Percentiles rank a stretch among this genome's conserved stretches.
Evolutionary conservation across 2,797 vertebrate species (phyloP).

Genomic region (Microhierax caerulescens): DNA sequence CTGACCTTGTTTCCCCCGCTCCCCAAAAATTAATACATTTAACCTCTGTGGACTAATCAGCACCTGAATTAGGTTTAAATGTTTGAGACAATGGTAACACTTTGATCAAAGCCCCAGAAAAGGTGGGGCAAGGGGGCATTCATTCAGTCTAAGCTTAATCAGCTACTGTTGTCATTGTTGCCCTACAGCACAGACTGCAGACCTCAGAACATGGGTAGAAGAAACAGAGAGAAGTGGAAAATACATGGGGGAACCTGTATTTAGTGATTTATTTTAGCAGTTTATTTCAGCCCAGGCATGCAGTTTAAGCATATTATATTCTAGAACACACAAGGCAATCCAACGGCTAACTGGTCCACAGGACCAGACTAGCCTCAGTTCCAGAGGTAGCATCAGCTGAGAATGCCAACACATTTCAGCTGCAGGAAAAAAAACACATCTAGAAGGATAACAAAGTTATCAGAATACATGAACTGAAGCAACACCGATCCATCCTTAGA

Average conservation of each 20-base stretch:
- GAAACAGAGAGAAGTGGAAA: not conserved
- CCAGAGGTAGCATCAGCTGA: not conserved
- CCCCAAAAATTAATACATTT: not conserved
- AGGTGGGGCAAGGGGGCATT: not conserved
- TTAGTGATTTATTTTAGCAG: not conserved
- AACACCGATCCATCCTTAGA: not conserved
- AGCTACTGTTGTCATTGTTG: not conserved
- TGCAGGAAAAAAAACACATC: not conserved
- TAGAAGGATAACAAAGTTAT: not conserved
- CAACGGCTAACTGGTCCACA: not conserved
- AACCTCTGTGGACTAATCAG: not conserved
- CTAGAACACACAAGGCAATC: not conserved
- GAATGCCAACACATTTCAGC: not conserved
- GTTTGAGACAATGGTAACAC: not conserved
- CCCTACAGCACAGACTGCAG: not conserved
- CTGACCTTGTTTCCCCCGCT: not conserved
- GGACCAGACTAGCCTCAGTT: not conserved
- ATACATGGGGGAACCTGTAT: accelerated
- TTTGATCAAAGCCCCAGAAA: not conserved
- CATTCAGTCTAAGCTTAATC: not conserved
- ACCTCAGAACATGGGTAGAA: not conserved
- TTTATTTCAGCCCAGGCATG: not conserved
- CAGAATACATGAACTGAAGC: not conserved
- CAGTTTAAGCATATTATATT: not conserved
- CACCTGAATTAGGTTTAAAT: not conserved